Evolutionary conservation across 1,140 invertebrate genomes (phyloP).

Genomic region (Limonius californicus): DNA sequence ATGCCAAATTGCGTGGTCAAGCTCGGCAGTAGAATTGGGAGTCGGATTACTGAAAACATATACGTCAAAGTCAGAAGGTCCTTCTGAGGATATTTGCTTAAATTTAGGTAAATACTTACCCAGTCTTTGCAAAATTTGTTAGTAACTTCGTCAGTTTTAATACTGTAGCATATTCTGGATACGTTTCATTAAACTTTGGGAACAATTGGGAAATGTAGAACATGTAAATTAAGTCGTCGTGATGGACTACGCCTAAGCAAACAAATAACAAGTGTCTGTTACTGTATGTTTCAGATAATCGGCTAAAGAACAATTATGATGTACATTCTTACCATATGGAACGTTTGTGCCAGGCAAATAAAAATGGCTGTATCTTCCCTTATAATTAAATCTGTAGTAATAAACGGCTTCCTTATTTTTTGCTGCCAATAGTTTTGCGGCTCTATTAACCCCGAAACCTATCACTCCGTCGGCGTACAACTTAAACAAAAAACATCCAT

Average conservation of each 20-base stretch:
- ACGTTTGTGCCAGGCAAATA: conserved; percentile 2
- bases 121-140: conserved; percentile 49
- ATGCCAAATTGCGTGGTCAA: conserved; percentile 52
- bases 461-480: conserved; percentile 1
- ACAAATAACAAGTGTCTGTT: background rate
- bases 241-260: conserved; percentile 3
- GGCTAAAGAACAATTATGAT: background rate
- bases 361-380: conserved; percentile 11
- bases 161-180: conserved; percentile 48
- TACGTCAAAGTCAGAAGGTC: background rate
- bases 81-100: background rate
- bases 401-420: conserved; percentile 5
- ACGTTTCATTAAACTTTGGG: conserved; percentile 47
- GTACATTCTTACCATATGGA: background rate
- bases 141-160: conserved; percentile 49
- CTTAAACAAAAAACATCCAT: conserved; percentile 2
- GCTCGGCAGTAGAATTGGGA: conserved; percentile 35
- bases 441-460: conserved; percentile 12
- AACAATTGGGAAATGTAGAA: conserved; percentile 25
- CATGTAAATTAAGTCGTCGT: conserved; percentile 10
- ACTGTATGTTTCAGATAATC: background rate
- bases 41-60: conserved; percentile 45
- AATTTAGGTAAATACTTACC: conserved; percentile 35
- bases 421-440: conserved; percentile 1
- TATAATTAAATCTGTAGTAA: conserved; percentile 16